Evolutionary conservation across 2,113 vertebrate species (phyloP).

Genomic region (Circaetus gallicus): DNA sequence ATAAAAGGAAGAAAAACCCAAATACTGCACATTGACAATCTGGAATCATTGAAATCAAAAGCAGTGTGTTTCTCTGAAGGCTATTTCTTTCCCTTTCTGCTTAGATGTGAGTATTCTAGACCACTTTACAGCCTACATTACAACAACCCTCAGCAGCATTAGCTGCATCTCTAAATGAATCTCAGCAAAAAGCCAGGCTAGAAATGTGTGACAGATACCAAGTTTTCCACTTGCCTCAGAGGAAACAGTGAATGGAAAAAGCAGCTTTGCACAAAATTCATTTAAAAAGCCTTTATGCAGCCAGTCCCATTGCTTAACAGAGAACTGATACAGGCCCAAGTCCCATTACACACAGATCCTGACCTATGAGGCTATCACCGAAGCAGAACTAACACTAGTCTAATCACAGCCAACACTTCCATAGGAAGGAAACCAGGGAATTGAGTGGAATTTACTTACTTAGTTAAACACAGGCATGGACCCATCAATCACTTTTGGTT

Average conservation of each 20-base stretch:
- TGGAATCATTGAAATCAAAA: background rate
- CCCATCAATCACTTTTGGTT: background rate
- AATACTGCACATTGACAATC: background rate
- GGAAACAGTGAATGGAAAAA: background rate
- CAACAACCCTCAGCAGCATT: background rate
- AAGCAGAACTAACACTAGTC: background rate
- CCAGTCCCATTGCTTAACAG: background rate
- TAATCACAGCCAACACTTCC: background rate
- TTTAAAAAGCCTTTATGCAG: background rate
- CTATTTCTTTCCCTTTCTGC: background rate
- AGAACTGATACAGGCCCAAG: background rate
- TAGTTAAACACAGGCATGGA: background rate
- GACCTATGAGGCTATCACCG: background rate
- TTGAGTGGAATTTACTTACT: background rate
- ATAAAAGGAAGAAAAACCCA: background rate
- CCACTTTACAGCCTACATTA: background rate
- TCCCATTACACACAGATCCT: background rate
- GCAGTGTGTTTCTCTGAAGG: background rate
- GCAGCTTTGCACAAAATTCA: background rate
- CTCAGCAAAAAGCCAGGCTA: background rate
- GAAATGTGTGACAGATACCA: background rate
- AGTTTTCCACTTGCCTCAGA: background rate
- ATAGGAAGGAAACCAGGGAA: background rate
- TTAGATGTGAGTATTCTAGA: background rate
- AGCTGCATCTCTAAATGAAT: background rate